These are phyloP conservation scores for Acarapis woodi DNA, from an alignment of 1,140 invertebrate species.

Conservation along the genomic window DNA sequence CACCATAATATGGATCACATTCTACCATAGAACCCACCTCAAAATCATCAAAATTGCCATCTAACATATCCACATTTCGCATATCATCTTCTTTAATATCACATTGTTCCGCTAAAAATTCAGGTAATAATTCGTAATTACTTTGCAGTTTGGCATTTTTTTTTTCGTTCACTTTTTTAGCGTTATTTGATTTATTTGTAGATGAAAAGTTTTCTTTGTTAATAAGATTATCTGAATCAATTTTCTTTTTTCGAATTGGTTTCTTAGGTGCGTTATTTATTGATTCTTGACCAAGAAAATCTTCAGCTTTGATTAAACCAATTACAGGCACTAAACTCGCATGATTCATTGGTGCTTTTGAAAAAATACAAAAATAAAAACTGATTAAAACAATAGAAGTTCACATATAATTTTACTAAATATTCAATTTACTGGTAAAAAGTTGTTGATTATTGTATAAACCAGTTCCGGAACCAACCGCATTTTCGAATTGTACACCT, in stretches of 20 bases:
- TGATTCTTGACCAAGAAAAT: constrained; percentile 14
- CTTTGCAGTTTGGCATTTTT: background rate
- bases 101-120: background rate
- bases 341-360: constrained; percentile 22
- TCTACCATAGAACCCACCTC: constrained; percentile 22
- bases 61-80: too few species aligned
- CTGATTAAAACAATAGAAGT: too few species aligned
- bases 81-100: too few species aligned
- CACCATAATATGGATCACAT: constrained; percentile 26
- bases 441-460: constrained; percentile 22
- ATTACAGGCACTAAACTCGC: constrained; percentile 26
- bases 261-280: constrained; percentile 1
- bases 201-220: too few species aligned
- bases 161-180: background rate
- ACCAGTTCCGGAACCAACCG: constrained; percentile 23
- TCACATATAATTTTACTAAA: too few species aligned
- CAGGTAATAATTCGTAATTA: background rate
- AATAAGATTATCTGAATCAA: background rate
- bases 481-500: constrained; percentile 26
- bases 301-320: constrained; percentile 23
- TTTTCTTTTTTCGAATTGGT: constrained; percentile 3
- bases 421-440: too few species aligned
- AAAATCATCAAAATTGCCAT: too few species aligned
- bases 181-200: too few species aligned
- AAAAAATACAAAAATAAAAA: too few species aligned